Percentiles rank a stretch among this genome's conserved stretches.
Conservation (phyloP, 1,140 invertebrate species). For the Caligus rogercresseyi region DNA sequence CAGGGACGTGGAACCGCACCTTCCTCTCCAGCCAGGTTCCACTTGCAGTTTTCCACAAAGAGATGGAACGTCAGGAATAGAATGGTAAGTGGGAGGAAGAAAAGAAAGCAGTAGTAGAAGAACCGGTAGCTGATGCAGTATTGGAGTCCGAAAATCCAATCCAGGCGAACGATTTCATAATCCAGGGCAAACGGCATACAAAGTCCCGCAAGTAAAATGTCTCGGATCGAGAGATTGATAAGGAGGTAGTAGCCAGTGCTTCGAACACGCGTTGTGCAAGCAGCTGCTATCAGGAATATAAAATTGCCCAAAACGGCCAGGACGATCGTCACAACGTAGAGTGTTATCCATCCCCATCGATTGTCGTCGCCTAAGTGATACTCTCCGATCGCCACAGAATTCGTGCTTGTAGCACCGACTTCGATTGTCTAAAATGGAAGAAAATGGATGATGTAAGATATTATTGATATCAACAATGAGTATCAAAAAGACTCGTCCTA, state of each 20-base stretch:
- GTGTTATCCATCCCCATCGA: conserved; percentile 19
- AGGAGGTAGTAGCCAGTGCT: conserved; percentile 19
- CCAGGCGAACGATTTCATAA: conserved; percentile 14
- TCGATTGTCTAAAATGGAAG: neutral
- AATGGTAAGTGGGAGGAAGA: conserved; percentile 18
- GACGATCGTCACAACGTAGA: conserved; percentile 19
- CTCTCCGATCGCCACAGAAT: neutral
- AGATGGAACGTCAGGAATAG: conserved; percentile 18
- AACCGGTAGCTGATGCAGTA: conserved; percentile 17
- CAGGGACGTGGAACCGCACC: conserved; percentile 13
- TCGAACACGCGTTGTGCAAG: conserved; percentile 10
- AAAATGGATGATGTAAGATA: too few relatives aligned
- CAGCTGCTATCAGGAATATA: conserved; percentile 7
- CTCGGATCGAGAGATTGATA: conserved; percentile 18
- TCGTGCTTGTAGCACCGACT: neutral
- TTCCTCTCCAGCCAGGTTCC: conserved; percentile 18
- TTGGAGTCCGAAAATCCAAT: conserved; percentile 8
- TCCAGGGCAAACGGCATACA: conserved; percentile 19
- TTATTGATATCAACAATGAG: too few relatives aligned
- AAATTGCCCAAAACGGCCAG: conserved; percentile 16
- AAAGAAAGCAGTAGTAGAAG: conserved; percentile 20
- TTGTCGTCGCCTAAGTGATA: conserved; percentile 8
- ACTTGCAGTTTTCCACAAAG: conserved; percentile 20
- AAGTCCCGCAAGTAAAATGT: conserved; percentile 13
- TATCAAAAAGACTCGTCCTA: too few relatives aligned